Conservation (phyloP, 2,888 invertebrate species). For the Nephrocerus scutellatus region DNA sequence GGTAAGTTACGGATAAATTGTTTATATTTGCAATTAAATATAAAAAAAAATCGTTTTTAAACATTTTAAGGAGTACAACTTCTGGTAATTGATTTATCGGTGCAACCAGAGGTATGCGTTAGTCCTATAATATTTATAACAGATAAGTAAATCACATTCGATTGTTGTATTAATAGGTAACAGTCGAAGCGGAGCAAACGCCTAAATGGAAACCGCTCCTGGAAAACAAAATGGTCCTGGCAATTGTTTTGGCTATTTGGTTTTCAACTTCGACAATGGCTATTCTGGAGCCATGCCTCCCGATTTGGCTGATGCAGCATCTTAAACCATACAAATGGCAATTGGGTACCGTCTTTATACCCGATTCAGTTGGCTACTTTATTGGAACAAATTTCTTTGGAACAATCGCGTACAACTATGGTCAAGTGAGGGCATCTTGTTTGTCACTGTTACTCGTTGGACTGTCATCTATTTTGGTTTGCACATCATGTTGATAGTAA, state of each 20-base stretch:
- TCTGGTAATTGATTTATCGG: slow-evolving; percentile 39
- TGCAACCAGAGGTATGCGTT: slow-evolving; percentile 35
- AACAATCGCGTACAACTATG: slow-evolving; percentile 56
- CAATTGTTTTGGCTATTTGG: slow-evolving; percentile 63
- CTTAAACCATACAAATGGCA: slow-evolving; percentile 55
- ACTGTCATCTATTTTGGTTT: slow-evolving; percentile 56
- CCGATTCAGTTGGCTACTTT: slow-evolving; percentile 77
- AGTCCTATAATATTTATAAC: neutral
- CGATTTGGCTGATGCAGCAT: slow-evolving; percentile 65
- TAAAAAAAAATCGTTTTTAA: neutral
- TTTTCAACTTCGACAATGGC: slow-evolving; percentile 76
- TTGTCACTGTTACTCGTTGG: slow-evolving; percentile 59
- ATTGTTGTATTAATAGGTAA: slow-evolving; percentile 18
- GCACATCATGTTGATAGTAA: neutral
- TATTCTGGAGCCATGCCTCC: slow-evolving; percentile 73
- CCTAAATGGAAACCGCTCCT: slow-evolving; percentile 54
- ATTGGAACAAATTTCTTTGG: slow-evolving; percentile 76
- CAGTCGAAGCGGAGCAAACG: slow-evolving; percentile 24
- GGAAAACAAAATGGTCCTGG: slow-evolving; percentile 57
- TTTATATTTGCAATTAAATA: neutral
- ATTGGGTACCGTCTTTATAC: slow-evolving; percentile 74
- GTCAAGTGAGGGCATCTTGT: slow-evolving; percentile 59
- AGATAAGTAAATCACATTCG: neutral
- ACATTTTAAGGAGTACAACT: slow-evolving; percentile 33
- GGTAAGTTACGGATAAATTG: slow-evolving; percentile 35